Base-by-base conservation (phyloP, 53 echinoderm and acorn worm genomes). In the Holothuria scabra region DNA sequence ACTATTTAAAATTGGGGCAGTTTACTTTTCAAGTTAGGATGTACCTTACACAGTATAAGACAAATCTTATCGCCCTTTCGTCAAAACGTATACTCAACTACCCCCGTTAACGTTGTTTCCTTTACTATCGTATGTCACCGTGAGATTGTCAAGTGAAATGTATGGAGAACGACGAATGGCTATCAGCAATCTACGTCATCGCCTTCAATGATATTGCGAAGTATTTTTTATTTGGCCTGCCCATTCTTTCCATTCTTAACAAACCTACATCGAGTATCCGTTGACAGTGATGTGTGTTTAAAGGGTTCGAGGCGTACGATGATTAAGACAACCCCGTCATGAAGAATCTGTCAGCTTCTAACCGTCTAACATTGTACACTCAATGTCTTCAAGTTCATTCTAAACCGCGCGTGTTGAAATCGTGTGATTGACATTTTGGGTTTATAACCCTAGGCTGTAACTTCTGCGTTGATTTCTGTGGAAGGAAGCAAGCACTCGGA, bases 221-320 rank as follows among this genome's bases (percentile, higher is more conserved):
- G 72, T 23, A 52, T 18, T 1, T 38, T 72, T 41, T 44, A 46
- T 72, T 72, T 72, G 48, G 72, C 25, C 22, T 48, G 25, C 28
- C 72, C 72, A 72, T 72, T 72, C 72, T 48, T 72, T 4, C 72
- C 72, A 72, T 72, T 72, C 72, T 72, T 72, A 8, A 44, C 72
- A 72, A 72, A 72, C 72, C 28, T 48, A 44, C 24, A 46, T 34
- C 20, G 72, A 72, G 72, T 72, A 72, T 72, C 46, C 26, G 72
- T 72, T 72, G 72, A 72, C 72, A 72, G 72, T 72, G 72, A 72
- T 72, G 72, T 72, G 46, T 8, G 72, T 72, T 72, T 72, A 72
- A 46, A 72, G 72, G 52, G 26, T 72, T 72, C 72, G 72, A 72
- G 48, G 14, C n/a, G 49, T 49, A 49, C 24, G 28, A 72, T 72